Evolutionary conservation across 2,797 vertebrate genomes (phyloP), one percentile per base, ranked within the genome.

Genomic region (Cynopterus sphinx): DNA sequence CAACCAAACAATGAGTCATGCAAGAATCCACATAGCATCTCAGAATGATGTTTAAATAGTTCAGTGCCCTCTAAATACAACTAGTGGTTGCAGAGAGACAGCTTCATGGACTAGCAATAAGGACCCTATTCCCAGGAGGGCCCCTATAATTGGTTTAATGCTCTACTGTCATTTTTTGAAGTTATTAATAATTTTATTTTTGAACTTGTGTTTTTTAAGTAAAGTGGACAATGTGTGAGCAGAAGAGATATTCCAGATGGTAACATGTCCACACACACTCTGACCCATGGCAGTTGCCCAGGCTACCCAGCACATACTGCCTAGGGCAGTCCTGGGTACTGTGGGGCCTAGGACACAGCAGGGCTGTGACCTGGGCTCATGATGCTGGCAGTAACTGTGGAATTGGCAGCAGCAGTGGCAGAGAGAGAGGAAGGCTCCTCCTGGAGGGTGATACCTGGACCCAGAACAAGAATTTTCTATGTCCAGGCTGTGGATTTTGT

Each of bases 41-140:
- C 46, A 15, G 24, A 68, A 51, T 7, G 15, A 21, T 24, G 22
- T 46, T 10, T 24, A 2, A 59, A 19, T 10, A 36, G n/a, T 22
- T 3, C 8, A 17, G 24, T 3, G n/a, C 6, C 12, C 21, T 74
- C 41, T n/a, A 24, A 26, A 70, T 61, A 5, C 0, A 21, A 17
- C 3, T 5, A 41, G 39, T 17, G 13, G 39, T 71, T 12, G 16
- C 31, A 55, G 19, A 21, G 19, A 21, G 19, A 36, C 21, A 33
- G 51, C 17, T 43, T 53, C 16, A 9, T 5, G 4, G 43, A 9
- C 21, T 74, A 63, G 28, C 26, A 73, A 6, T 11, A n/a, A 17
- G 9, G 5, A 8, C 10, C 2, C 24, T 36, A 22, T 19, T 39
- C n/a, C 24, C 6, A 2, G 6, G 31, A 57, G 0, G 8, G 10